A percentile compares a stretch with the other conserved stretches of the same genome.
Evolutionary conservation across 1,140 invertebrate genomes (phyloP).

Genomic region (Drosophila micromelanica): DNA sequence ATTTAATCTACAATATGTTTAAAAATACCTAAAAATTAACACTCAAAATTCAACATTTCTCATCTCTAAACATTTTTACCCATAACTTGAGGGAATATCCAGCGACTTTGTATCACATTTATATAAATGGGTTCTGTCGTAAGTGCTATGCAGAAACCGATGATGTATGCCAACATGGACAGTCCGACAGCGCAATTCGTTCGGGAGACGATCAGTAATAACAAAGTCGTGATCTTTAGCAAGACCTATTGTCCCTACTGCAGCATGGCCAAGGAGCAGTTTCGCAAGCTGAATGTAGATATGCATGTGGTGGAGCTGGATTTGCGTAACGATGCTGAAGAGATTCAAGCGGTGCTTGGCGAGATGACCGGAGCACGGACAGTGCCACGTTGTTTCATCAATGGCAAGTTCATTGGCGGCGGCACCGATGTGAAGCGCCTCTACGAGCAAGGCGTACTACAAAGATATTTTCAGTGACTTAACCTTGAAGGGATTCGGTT

Average conservation of each 20-base stretch:
- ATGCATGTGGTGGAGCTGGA: slow-evolving; percentile 93
- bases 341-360: slow-evolving; percentile 91
- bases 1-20: slow-evolving; percentile 10
- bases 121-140: slow-evolving; percentile 69
- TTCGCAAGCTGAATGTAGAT: slow-evolving; percentile 89
- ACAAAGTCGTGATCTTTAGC: slow-evolving; percentile 95
- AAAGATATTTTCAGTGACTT: slow-evolving; percentile 67
- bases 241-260: slow-evolving; percentile 96
- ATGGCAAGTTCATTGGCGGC: slow-evolving; percentile 96
- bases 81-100: neutral
- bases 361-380: slow-evolving; percentile 93
- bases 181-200: slow-evolving; percentile 82
- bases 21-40: neutral
- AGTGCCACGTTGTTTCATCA: slow-evolving; percentile 95
- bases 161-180: slow-evolving; percentile 57
- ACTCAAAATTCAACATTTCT: slow-evolving; percentile 40
- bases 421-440: slow-evolving; percentile 93
- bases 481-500: neutral
- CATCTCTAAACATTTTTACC: neutral
- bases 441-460: slow-evolving; percentile 88
- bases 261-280: slow-evolving; percentile 92
- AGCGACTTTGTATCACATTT: neutral
- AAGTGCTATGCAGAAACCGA: slow-evolving; percentile 54
- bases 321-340: slow-evolving; percentile 89
- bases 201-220: slow-evolving; percentile 87